A percentile compares a stretch with the other conserved stretches of the same genome.
Evolutionary conservation across 2,113 vertebrate species (phyloP).

Genomic region (Elanoides forficatus): DNA sequence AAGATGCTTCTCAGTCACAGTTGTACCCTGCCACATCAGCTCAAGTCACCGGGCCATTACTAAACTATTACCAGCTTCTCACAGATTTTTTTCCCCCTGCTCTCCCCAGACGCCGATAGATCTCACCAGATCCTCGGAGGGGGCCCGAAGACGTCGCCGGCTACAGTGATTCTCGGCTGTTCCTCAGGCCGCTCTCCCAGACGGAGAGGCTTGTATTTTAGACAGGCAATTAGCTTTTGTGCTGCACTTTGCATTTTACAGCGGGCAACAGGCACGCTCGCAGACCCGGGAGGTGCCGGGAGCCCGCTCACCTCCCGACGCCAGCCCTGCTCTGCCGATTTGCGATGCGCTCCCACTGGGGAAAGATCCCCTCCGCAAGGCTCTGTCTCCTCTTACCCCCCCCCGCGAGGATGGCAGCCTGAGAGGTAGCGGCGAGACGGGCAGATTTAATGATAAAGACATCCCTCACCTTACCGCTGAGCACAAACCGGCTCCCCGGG

Average conservation of each 20-base stretch:
- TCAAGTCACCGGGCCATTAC: not conserved
- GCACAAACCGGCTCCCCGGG: not conserved
- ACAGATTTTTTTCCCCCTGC: not conserved
- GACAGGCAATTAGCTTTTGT: not conserved
- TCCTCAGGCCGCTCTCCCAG: not conserved
- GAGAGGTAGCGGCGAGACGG: fast-evolving
- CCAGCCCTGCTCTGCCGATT: not conserved
- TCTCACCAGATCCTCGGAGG: not conserved
- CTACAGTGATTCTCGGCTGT: not conserved
- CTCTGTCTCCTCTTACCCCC: not conserved
- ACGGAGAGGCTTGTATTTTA: not conserved
- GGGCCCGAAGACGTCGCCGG: not conserved
- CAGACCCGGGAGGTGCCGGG: not conserved
- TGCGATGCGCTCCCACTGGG: not conserved
- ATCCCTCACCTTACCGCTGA: not conserved
- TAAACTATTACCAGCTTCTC: not conserved
- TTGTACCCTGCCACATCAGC: not conserved
- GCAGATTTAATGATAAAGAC: not conserved
- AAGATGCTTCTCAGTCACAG: not conserved
- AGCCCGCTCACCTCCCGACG: fast-evolving
- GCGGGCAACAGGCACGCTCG: not conserved
- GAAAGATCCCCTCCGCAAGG: not conserved
- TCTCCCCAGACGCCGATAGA: not conserved
- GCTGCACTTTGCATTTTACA: not conserved
- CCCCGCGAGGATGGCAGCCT: not conserved